Conservation (phyloP, 2,797 vertebrate genomes). For the Galago senegalensis region DNA sequence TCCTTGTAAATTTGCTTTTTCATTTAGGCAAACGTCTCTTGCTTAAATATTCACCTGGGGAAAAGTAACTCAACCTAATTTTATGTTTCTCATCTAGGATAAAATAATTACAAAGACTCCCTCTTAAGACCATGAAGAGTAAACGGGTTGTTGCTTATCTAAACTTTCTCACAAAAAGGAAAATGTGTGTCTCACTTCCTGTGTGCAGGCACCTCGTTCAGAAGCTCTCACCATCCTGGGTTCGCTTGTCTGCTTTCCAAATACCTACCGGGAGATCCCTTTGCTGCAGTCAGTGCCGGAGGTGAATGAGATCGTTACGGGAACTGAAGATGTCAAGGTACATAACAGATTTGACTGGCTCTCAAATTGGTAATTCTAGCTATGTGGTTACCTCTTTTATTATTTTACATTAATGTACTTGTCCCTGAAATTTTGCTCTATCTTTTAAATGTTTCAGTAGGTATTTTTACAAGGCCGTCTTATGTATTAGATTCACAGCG, state of each 20-base stretch:
- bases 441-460: constrained; percentile 55
- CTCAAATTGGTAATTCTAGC: neutral
- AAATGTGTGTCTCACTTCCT: neutral
- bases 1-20: constrained; percentile 47
- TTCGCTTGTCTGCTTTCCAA: constrained; percentile 98
- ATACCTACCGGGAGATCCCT: constrained; percentile 94
- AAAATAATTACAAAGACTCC: constrained; percentile 32
- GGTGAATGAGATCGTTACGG: constrained; percentile 88
- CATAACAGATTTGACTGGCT: neutral
- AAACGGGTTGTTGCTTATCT: neutral
- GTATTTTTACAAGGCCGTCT: constrained; percentile 38
- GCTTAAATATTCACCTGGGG: constrained; percentile 3
- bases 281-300: constrained; percentile 90
- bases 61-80: constrained; percentile 8
- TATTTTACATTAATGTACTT: constrained; percentile 20
- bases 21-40: neutral
- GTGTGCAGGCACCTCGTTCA: constrained; percentile 93
- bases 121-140: constrained; percentile 15
- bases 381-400: neutral
- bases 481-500: neutral
- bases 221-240: constrained; percentile 98
- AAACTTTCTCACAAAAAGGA: neutral
- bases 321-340: constrained; percentile 95
- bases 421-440: constrained; percentile 23
- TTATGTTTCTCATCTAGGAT: neutral